Evolutionary conservation across 2,888 invertebrate species (phyloP).

Genomic region (Rotaria sp.): DNA sequence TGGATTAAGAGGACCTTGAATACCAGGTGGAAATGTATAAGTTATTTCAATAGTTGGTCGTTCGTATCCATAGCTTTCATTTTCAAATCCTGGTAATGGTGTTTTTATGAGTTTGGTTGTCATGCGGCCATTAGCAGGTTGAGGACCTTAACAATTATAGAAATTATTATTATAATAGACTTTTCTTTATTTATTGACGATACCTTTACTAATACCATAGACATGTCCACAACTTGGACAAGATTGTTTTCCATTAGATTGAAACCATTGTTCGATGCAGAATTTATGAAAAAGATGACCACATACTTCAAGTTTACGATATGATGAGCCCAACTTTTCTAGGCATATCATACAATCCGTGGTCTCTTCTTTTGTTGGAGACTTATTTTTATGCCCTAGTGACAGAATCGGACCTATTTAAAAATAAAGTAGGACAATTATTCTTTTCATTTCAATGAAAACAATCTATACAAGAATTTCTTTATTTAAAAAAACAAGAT

Average conservation of each 20-base stretch:
- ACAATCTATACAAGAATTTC: no score
- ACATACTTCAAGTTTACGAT: neutral
- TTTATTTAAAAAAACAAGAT: neutral
- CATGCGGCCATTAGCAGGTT: constrained; percentile 26
- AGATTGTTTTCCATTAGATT: neutral
- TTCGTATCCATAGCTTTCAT: neutral
- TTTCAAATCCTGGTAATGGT: constrained; percentile 21
- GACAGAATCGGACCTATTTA: no score
- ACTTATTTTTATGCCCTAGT: no score
- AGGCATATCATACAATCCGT: constrained; percentile 31
- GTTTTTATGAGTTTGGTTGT: neutral
- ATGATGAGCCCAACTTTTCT: neutral
- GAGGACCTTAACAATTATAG: neutral
- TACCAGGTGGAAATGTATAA: constrained; percentile 45
- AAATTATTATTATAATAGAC: neutral
- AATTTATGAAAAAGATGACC: constrained; percentile 21
- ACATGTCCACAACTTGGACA: constrained; percentile 31
- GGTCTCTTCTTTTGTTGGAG: neutral
- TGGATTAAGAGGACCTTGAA: constrained; percentile 46
- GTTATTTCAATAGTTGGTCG: constrained; percentile 42
- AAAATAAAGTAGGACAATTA: no score
- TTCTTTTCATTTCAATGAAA: no score
- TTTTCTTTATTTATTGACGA: neutral
- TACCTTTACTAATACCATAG: constrained; percentile 28
- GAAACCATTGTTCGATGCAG: constrained; percentile 30